Conservation (phyloP, 2,888 invertebrate species). For the Stenodera caucasica region DNA sequence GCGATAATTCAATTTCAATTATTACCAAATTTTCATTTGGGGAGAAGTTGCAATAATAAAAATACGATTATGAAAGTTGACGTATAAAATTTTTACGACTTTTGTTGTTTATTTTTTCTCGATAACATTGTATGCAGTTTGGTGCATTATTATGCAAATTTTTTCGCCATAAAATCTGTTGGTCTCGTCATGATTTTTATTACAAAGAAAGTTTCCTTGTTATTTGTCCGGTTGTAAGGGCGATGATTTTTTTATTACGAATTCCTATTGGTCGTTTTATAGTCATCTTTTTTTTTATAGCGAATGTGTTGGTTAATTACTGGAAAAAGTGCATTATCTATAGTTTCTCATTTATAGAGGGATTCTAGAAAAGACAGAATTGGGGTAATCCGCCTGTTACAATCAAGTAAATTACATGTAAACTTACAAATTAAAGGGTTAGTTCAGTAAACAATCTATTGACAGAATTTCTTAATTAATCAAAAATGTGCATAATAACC, state of each 20-base stretch:
- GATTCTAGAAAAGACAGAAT: background rate
- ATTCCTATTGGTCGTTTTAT: too few relatives aligned
- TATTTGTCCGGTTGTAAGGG: too few relatives aligned
- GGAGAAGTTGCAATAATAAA: background rate
- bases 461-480: too few relatives aligned
- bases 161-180: background rate
- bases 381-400: background rate
- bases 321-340: background rate
- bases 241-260: too few relatives aligned
- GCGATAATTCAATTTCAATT: too few relatives aligned
- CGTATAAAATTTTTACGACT: background rate
- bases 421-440: too few relatives aligned
- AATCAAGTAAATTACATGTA: too few relatives aligned
- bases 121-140: background rate
- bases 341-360: too few relatives aligned
- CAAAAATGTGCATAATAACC: too few relatives aligned
- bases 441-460: too few relatives aligned
- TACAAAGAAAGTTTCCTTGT: background rate
- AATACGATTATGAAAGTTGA: background rate
- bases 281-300: too few relatives aligned
- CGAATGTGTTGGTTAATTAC: background rate
- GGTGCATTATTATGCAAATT: constrained; percentile 1
- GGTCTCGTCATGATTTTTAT: background rate
- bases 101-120: background rate
- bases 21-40: too few relatives aligned